Evolutionary conservation across 2,888 invertebrate genomes (phyloP).

Genomic region (Leptinotarsa rubiginosa): DNA sequence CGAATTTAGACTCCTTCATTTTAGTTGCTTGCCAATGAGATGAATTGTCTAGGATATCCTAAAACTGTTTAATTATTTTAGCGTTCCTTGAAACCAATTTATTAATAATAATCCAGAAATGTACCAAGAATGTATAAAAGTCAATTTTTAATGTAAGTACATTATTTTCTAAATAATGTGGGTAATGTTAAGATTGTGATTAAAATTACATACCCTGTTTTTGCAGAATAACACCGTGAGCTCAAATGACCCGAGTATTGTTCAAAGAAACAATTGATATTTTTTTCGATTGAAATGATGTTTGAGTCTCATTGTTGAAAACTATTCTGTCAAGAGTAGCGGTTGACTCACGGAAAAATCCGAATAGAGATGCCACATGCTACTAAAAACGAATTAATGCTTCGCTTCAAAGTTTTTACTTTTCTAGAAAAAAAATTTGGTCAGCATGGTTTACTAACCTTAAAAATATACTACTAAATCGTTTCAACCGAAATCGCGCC

Average conservation of each 20-base stretch:
- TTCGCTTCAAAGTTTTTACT: constrained; percentile 16
- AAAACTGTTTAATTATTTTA: constrained; percentile 45
- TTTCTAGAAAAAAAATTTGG: background rate
- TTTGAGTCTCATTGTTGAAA: constrained; percentile 1
- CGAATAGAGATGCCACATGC: constrained; percentile 7
- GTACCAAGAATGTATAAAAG: constrained; percentile 46
- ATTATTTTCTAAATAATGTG: constrained; percentile 4
- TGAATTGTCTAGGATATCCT: constrained; percentile 23
- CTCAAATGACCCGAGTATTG: background rate
- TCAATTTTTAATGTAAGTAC: constrained; percentile 47
- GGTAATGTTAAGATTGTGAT: constrained; percentile 14
- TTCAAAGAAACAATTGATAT: background rate
- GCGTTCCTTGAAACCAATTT: constrained; percentile 45
- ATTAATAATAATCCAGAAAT: constrained; percentile 45
- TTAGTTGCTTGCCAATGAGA: constrained; percentile 34
- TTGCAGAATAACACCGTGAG: background rate
- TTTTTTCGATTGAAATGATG: background rate
- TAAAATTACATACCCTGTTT: background rate
- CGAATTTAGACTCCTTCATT: constrained; percentile 49
- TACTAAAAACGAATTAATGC: constrained; percentile 5
- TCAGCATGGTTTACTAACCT: constrained; percentile 24
- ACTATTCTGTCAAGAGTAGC: background rate
- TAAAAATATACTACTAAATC: constrained; percentile 23
- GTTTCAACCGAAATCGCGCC: constrained; percentile 26
- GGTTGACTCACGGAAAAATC: background rate